phyloP scores from a whole-genome alignment of 2,113 vertebrate species.

The Sorex araneus region DNA sequence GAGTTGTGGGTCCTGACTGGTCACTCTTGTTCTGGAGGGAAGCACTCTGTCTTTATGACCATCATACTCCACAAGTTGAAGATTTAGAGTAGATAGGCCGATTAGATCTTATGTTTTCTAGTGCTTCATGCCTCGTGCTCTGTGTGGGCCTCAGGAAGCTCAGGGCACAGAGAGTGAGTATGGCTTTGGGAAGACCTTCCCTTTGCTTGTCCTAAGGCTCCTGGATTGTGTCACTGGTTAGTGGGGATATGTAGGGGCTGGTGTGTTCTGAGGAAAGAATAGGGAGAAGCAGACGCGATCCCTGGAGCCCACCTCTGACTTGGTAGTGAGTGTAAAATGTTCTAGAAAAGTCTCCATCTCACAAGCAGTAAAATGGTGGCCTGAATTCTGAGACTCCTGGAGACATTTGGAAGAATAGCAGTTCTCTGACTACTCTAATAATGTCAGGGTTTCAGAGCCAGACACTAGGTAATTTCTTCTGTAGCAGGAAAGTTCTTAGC shows the following conservation, averaged over 20 bases:
- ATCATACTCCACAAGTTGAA: not conserved
- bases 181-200: rapidly evolving
- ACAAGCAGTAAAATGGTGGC: not conserved
- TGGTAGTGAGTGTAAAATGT: not conserved
- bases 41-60: not conserved
- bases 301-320: not conserved
- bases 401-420: slow-evolving; percentile 67
- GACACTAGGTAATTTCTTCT: slow-evolving; percentile 51
- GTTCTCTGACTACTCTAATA: slow-evolving; percentile 71
- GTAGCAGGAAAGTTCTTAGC: slow-evolving; percentile 69
- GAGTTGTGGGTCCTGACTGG: not conserved
- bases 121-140: not conserved
- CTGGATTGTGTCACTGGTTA: rapidly evolving
- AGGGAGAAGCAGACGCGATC: not conserved
- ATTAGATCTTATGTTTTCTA: not conserved
- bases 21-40: not conserved
- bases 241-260: not conserved
- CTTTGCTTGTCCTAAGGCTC: not conserved
- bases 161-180: not conserved
- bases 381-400: slow-evolving; percentile 34
- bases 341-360: not conserved
- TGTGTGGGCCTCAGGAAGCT: not conserved
- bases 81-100: not conserved
- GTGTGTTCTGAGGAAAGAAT: not conserved
- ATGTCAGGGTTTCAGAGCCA: slow-evolving; percentile 65